Conservation (phyloP, 2,113 vertebrate species). For the Xiphophorus hellerii region DNA sequence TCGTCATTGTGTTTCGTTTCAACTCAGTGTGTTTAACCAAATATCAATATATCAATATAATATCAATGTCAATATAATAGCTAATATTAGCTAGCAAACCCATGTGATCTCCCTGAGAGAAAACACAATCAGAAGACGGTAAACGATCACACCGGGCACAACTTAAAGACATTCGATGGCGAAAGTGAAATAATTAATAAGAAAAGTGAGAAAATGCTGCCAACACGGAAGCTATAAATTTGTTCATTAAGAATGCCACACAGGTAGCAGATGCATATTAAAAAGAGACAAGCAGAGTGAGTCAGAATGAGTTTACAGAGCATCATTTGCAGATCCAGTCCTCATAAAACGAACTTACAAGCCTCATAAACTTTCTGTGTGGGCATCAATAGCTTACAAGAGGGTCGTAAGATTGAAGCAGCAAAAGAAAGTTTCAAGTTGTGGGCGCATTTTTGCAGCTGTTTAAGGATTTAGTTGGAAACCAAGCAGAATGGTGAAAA, state of each 20-base stretch:
- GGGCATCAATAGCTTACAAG: constrained; percentile 51
- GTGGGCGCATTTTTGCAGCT: constrained; percentile 40
- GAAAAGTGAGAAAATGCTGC: constrained; percentile 17
- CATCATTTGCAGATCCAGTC: constrained; percentile 60
- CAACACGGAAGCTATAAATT: constrained; percentile 39
- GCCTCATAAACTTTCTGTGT: constrained; percentile 53
- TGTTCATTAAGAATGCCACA: constrained; percentile 39
- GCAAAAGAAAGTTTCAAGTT: constrained; percentile 43
- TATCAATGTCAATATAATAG: no score
- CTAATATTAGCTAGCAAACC: background rate
- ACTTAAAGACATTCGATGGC: background rate
- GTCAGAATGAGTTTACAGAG: constrained; percentile 64
- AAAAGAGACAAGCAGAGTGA: constrained; percentile 33
- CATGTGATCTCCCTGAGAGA: constrained; percentile 2
- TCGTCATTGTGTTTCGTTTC: background rate
- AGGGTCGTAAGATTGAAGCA: constrained; percentile 49
- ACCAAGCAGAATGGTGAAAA: constrained; percentile 18
- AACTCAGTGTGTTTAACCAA: background rate
- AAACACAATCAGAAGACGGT: constrained; percentile 8
- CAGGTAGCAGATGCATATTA: constrained; percentile 17
- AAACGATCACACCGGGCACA: background rate
- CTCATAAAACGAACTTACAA: constrained; percentile 58
- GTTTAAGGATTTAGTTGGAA: constrained; percentile 31
- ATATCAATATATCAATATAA: background rate
- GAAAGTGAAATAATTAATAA: constrained; percentile 28